These are phyloP conservation scores for Leptarthrus brevirostris DNA, from an alignment of 2,888 invertebrate species.

Conservation along the genomic window DNA sequence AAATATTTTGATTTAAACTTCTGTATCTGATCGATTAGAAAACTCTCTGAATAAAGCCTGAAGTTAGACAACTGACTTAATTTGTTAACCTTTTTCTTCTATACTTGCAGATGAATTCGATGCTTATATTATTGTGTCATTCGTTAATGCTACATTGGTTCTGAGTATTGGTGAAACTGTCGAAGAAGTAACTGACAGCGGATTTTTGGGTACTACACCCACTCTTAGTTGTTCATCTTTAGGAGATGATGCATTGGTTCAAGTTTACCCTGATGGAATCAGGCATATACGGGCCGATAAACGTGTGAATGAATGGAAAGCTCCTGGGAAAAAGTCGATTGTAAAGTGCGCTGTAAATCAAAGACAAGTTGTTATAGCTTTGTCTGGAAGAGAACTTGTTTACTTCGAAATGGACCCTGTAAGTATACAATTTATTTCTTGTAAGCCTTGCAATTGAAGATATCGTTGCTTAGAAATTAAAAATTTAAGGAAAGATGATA, in stretches of 20 bases:
- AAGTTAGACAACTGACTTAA: background rate
- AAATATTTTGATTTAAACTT: constrained; percentile 70
- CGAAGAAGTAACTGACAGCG: constrained; percentile 99
- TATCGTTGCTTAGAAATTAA: too few species aligned
- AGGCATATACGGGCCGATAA: constrained; percentile 98
- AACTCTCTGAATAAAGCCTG: background rate
- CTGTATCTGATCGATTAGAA: constrained; percentile 52
- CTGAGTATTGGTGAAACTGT: constrained; percentile 99
- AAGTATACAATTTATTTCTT: constrained; percentile 71
- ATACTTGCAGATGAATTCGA: constrained; percentile 95
- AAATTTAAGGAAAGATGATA: too few species aligned
- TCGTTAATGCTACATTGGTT: constrained; percentile 96
- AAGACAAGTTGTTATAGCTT: constrained; percentile 96
- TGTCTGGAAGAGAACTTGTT: constrained; percentile 96
- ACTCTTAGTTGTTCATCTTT: constrained; percentile 98
- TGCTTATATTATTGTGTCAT: constrained; percentile 99
- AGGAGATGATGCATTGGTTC: constrained; percentile 97
- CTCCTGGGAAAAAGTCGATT: constrained; percentile 96
- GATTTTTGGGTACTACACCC: constrained; percentile 98
- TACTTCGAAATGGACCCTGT: constrained; percentile 99
- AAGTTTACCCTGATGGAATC: constrained; percentile 99
- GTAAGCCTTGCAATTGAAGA: too few species aligned
- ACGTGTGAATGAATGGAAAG: constrained; percentile 99
- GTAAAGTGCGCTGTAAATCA: constrained; percentile 98
- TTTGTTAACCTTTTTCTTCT: background rate